A percentile compares a stretch with the other conserved stretches of the same genome.
Conservation (phyloP, 2,113 vertebrate species). For the Lepus timidus region DNA sequence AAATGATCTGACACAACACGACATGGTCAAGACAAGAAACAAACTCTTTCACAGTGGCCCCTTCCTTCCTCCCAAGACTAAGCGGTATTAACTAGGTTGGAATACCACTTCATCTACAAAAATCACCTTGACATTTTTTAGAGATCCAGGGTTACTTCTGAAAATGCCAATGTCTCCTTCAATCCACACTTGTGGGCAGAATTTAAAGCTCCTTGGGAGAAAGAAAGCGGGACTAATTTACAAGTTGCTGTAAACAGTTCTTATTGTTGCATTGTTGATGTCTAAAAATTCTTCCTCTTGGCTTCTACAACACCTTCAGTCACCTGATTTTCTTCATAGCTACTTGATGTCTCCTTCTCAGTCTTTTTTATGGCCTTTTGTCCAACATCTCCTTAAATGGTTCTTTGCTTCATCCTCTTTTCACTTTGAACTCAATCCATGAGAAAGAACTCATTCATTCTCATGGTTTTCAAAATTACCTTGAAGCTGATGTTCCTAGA, state of each 20-base stretch:
- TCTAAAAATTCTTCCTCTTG: background rate
- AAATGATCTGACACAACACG: background rate
- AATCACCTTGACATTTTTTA: background rate
- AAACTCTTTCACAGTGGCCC: background rate
- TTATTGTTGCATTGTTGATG: slow-evolving; percentile 14
- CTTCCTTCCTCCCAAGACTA: background rate
- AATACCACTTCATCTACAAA: background rate
- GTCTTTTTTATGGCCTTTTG: slow-evolving; percentile 13
- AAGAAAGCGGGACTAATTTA: background rate
- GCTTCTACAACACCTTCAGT: background rate
- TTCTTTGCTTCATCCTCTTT: background rate
- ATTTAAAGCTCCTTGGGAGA: background rate
- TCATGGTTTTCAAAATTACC: slow-evolving; percentile 6
- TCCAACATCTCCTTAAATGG: background rate
- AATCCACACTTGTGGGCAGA: background rate
- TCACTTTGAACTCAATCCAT: background rate
- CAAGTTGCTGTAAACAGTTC: slow-evolving; percentile 57
- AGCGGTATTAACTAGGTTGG: background rate
- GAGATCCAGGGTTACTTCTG: background rate
- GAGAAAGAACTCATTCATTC: background rate
- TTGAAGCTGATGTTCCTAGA: background rate
- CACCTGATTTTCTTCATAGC: background rate
- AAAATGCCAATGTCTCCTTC: background rate
- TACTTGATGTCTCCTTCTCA: slow-evolving; percentile 14
- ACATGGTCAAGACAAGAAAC: background rate